Percentiles rank a stretch among this genome's conserved stretches.
These are phyloP conservation scores for Paracanthobrama guichenoti DNA, from an alignment of 2,113 vertebrate species.

Conservation along the genomic window DNA sequence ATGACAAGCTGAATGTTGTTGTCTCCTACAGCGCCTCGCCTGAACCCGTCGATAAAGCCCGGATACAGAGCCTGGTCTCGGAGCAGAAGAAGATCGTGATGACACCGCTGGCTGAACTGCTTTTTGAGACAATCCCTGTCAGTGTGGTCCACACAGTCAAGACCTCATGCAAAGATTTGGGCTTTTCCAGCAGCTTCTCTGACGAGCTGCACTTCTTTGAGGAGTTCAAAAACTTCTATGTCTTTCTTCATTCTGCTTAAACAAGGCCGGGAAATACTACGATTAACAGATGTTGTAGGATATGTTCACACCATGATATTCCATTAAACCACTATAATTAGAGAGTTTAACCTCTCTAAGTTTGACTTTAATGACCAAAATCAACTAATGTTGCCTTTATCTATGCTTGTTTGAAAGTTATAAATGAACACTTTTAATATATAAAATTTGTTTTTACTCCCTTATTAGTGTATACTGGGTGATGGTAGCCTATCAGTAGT, in stretches of 20 bases:
- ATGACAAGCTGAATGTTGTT: conserved; percentile 69
- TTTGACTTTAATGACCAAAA: neutral
- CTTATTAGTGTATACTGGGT: neutral
- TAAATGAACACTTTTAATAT: conserved; percentile 1
- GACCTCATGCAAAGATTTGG: conserved; percentile 66
- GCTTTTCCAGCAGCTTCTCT: conserved; percentile 70
- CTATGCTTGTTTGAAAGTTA: neutral
- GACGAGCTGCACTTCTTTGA: conserved; percentile 76
- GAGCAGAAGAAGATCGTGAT: conserved; percentile 66
- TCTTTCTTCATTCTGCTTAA: conserved; percentile 76
- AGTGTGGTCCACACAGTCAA: conserved; percentile 72
- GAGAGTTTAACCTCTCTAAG: neutral
- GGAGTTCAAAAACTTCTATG: conserved; percentile 67
- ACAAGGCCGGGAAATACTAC: neutral
- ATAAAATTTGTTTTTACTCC: neutral
- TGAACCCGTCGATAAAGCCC: conserved; percentile 67
- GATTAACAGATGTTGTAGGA: neutral
- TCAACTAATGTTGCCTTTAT: neutral
- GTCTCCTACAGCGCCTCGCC: conserved; percentile 77
- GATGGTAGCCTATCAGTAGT: neutral
- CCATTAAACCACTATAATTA: neutral
- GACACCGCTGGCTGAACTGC: conserved; percentile 61
- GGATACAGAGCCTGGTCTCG: conserved; percentile 68
- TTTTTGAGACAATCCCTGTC: conserved; percentile 66
- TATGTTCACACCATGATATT: neutral